phyloP scores from a whole-genome alignment of 2,113 vertebrate genomes.

The Cephalopterus ornatus region DNA sequence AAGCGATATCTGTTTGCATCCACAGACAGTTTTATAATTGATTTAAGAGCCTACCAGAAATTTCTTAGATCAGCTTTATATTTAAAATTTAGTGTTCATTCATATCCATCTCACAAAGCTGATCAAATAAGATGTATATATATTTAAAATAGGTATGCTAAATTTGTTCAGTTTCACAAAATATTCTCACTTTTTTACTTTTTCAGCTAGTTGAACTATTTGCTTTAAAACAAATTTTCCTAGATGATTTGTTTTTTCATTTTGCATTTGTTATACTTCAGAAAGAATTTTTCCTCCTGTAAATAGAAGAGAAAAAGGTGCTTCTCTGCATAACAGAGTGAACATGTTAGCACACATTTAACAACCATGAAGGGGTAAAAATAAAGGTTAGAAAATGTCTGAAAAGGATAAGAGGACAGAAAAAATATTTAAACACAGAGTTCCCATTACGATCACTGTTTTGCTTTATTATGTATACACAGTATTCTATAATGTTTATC shows the following conservation, averaged over 20 bases:
- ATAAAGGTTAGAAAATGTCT: background rate
- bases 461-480: background rate
- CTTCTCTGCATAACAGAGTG: background rate
- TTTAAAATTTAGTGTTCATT: background rate
- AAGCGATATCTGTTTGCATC: background rate
- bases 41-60: background rate
- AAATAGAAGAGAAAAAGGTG: background rate
- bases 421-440: background rate
- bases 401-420: background rate
- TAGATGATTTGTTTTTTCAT: background rate
- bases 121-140: background rate
- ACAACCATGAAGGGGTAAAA: background rate
- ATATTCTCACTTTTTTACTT: background rate
- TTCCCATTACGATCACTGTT: background rate
- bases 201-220: background rate
- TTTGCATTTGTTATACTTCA: background rate
- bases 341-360: background rate
- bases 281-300: background rate
- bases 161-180: background rate
- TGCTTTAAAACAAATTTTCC: background rate
- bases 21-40: background rate
- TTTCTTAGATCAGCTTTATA: background rate
- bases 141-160: background rate
- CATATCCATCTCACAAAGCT: background rate
- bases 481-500: background rate